Base-by-base conservation (phyloP, 2,888 invertebrate genomes). In the Tinea trinotella region DNA sequence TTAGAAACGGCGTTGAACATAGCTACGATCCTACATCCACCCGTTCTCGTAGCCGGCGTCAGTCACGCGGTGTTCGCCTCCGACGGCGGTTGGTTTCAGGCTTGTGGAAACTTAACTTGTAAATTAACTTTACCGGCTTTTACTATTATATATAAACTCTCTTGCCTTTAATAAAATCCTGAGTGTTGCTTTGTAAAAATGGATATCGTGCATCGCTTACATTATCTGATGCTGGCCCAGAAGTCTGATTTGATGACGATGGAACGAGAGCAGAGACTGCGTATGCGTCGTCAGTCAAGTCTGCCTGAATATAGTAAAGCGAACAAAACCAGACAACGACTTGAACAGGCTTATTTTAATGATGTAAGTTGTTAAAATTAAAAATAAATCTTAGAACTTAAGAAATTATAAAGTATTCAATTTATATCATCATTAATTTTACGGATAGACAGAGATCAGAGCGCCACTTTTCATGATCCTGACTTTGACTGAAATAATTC, bases 191-290 rank as follows among this genome's bases (percentile, higher is more conserved):
- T 7, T 7, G 7, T 4, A 30, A 22, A 30, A 55, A 87, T 87
- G 87, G 87, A 87, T 72, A 68, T 87, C 60, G 83, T 87, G 57
- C 86, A 87, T 64, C 74, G 83, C 35, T 64, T 87, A 59, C 87
- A 87, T 62, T 87, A 87, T 62, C 68, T 87, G 58, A 85, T 87
- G 62, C 63, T 87, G 35, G 78, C 86, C 1, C 87, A 87, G 65
- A 87, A 86, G 61, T 84, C 84, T 17, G 87, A 87, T 64, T 65
- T 87, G 57, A 76, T 86, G 83, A 85, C 83, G 1, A 81, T 86
- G 79, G 87, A 86, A 50, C 66, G 85, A 54, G 86, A 85, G 61
- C 83, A 86, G 61, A 70, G 83, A 58, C 66, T 80, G 72, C 74
- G 83, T 59, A 75, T 85, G 63, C 72, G 84, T 12, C 72, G 87